Percentiles rank a stretch among this genome's conserved stretches.
phyloP scores from a whole-genome alignment of 2,113 vertebrate species.

The Hemiscyllium ocellatum region DNA sequence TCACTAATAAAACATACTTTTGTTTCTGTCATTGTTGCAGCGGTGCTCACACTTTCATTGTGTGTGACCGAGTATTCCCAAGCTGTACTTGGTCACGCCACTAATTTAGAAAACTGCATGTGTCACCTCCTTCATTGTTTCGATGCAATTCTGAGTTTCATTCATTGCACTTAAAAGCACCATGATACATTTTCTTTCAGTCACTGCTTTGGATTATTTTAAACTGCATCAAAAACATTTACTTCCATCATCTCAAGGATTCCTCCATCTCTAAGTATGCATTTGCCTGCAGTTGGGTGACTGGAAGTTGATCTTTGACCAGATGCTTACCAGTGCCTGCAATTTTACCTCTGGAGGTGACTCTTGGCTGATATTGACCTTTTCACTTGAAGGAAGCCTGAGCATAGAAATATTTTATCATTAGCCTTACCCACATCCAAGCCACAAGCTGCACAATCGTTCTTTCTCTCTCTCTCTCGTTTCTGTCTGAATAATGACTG shows the following conservation, averaged over 20 bases:
- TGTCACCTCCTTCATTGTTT: neutral
- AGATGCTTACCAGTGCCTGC: too few relatives aligned
- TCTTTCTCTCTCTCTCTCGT: neutral
- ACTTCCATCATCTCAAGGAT: neutral
- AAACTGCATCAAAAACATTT: neutral
- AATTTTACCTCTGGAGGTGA: neutral
- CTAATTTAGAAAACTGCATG: neutral
- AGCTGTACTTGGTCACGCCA: conserved; percentile 11
- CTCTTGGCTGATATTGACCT: neutral
- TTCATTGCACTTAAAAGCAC: too few relatives aligned
- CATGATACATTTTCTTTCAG: neutral
- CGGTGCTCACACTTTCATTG: neutral
- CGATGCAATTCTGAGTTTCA: neutral
- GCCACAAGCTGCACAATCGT: neutral
- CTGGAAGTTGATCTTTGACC: neutral
- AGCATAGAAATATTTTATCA: neutral
- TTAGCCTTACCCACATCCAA: neutral
- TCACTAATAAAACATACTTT: neutral
- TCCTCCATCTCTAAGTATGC: neutral
- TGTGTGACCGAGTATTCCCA: neutral
- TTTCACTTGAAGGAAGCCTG: neutral
- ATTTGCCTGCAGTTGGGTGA: neutral
- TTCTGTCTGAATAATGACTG: neutral
- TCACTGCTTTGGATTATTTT: neutral
- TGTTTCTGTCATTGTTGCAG: neutral